Base-by-base conservation (phyloP, 2,113 vertebrate species). In the Calidris pygmaea region DNA sequence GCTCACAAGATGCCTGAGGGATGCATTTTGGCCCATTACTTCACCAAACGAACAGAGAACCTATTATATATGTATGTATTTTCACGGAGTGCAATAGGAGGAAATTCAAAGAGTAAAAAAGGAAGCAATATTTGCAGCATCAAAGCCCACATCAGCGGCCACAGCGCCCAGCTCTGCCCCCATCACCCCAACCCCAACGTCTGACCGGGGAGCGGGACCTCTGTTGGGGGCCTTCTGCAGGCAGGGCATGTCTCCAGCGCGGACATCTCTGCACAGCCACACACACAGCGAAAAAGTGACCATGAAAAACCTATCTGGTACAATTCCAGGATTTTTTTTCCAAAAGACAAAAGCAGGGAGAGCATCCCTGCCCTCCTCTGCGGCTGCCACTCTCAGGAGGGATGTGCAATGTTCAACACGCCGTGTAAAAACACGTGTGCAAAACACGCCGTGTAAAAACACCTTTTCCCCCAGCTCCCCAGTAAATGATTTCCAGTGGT, bases 301-400 rank as follows among this genome's bases (percentile, higher is more conserved):
- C 17, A 11, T 2, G 1, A 12, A 39, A 70, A 70, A 43, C 53
- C 0, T 0, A 5, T 1, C 30, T 10, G 45, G 47, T 21, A 56
- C 74, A 48, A 83, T 21, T 23, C 53, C 60, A 68, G n/a, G 30
- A 6, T 68, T 87, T 79, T 65, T 32, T 18, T 29, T 16, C 4
- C 32, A 37, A 29, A 7, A 50, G 59, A 41, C 6, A 56, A 66
- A 95, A 70, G 2, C 21, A 35, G 10, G 34, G 20, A 67, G 32
- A 11, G 23, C 35, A 30, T 1, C 13, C 53, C 62, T 47, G 39
- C 21, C 34, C n/a, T 43, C 17, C 60, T 12, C 35, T 62, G 52
- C 23, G 26, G 30, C 24, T 14, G 71, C 29, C n/a, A 32, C 14
- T 13, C 47, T 63, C 14, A 34, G 32, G 37, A 50, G n/a, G 17